Evolutionary conservation across 92 coral and sea anemone genomes (phyloP), one percentile per base, ranked within the genome.

Genomic region (Phenganax stokvisi): DNA sequence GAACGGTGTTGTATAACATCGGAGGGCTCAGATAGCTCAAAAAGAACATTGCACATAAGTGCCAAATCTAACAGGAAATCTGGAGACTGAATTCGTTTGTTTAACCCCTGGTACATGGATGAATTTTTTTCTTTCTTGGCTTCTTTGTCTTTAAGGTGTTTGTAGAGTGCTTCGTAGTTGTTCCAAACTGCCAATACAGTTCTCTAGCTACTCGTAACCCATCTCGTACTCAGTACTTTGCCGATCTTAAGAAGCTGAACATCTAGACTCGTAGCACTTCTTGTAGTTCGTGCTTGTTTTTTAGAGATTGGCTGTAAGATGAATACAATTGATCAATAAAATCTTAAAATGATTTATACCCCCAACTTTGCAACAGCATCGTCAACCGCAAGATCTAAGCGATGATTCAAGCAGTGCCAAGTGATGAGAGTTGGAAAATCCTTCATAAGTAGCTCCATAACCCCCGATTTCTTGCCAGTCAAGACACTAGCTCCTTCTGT

Each of bases 401-500:
- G 51, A 17, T 66, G 47, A 17, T 66, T 66, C 52, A 66, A 66
- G 37, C 72, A 66, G 51, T 66, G 72, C 72, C 72, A 66, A 51
- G 72, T 0, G 72, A 66, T 66, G 20, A 66, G 72, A 27, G 6
- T 66, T 16, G 72, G 72, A 66, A 66, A 66, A 29, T 66, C 72
- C 13, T 66, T 66, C 51, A 17, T 0, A 66, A 66, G 72, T 66
- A 66, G 30, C 72, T 66, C 3, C 72, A 66, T 66, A 51, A 66
- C 72, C 31, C 72, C 47, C 8, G 47, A 66, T 20, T 16, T 66
- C 30, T 66, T 66, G 7, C 72, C 72, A 66, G 72, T 66, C 30
- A 66, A 66, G 72, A 66, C 72, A 66, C 72, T 66, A 15, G 72
- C 47, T 3, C 72, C 72, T 15, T 66, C 72, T 66, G 72, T 7